A percentile compares a stretch with the other conserved stretches of the same genome.
Evolutionary conservation across 2,797 vertebrate genomes (phyloP).

Genomic region (Smutsia temminckii): DNA sequence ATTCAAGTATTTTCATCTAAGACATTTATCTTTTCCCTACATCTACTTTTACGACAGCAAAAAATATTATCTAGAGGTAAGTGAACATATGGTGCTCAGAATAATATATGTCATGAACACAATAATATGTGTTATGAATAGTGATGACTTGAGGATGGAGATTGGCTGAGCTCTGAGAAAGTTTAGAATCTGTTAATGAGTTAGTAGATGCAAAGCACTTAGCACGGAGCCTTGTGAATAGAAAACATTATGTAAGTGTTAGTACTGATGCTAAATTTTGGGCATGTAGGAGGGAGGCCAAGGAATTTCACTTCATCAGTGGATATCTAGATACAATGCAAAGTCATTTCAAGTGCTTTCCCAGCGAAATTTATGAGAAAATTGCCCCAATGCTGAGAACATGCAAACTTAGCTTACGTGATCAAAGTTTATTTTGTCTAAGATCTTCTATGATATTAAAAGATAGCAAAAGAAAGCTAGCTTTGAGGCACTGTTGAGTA

Average conservation of each 20-base stretch:
- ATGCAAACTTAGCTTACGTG: background rate
- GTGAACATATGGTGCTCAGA: background rate
- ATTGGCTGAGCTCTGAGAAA: background rate
- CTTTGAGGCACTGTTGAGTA: background rate
- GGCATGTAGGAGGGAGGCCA: background rate
- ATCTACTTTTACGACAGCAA: background rate
- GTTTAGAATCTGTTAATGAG: background rate
- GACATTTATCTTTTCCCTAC: background rate
- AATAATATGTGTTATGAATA: background rate
- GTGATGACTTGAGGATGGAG: background rate
- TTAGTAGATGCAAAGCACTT: background rate
- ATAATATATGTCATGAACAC: background rate
- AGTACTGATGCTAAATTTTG: background rate
- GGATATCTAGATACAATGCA: background rate
- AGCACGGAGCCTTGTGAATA: background rate
- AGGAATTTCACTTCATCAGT: background rate
- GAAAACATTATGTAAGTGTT: background rate
- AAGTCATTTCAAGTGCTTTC: background rate
- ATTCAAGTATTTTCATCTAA: slow-evolving; percentile 41
- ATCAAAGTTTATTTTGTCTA: background rate
- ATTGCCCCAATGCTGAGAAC: background rate
- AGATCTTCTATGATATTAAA: background rate
- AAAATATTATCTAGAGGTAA: slow-evolving; percentile 13
- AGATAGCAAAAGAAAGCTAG: background rate
- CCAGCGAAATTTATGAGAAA: background rate